Base-by-base conservation (phyloP, 1,140 invertebrate species). In the Manduca sexta region DNA sequence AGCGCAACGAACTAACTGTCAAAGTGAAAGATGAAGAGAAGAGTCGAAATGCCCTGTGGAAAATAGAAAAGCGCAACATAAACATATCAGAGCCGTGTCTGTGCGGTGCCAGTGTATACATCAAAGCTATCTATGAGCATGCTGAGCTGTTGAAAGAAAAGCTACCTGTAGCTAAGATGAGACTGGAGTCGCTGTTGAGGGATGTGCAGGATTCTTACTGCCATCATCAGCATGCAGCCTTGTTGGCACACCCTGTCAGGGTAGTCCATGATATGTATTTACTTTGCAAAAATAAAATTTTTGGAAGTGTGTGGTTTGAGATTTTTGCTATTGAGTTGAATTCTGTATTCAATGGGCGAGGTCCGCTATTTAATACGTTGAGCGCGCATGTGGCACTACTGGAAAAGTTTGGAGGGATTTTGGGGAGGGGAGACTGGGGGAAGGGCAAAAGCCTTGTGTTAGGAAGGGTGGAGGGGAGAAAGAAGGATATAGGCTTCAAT, bases 131-230 rank as follows among this genome's bases (percentile, higher is more conserved):
- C 0, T 84, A 74, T 51, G 77, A 81, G 18, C 48, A 70, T 34
- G 81, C 81, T 0, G 55, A 67, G 26, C 50, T 84, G 26, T 43
- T 62, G 39, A 74, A 64, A 34, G 72, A 76, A 1, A 77, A 55
- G 44, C 35, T 84, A 5, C 74, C 77, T 0, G 62, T 63, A 2
- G 78, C 78, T 11, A 62, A 56, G 29, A 42, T 82, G 61, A 55
- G 54, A 17, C 35, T 84, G 15, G 70, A 81, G 18, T 49, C 52
- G 1, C 29, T 84, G 11, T 41, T 75, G 14, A 51, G 61, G 31
- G 72, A 81, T 40, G 59, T 79, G 1, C 69, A 77, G 42, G 74
- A 81, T 6, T 73, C 73, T 0, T 84, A 79, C 50, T 84, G 81
- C 46, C 70, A 79, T 55, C 64, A 82, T 47, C 75, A 79, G 35